phyloP scores from a whole-genome alignment of 1,140 invertebrate species.

The Neotoxoptera formosana region DNA sequence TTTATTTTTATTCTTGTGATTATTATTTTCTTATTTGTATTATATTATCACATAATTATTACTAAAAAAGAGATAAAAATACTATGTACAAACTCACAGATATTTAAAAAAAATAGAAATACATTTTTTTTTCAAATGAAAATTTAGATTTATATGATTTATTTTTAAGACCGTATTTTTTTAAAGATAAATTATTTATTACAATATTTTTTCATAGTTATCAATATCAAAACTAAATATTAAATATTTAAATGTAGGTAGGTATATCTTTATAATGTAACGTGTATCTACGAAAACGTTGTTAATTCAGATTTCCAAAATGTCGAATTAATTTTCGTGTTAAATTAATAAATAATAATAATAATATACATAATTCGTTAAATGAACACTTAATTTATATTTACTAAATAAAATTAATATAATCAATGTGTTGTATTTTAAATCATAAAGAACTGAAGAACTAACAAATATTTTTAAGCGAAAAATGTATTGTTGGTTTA shows the following conservation, averaged over 20 bases:
- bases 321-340: background rate
- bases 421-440: background rate
- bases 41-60: too few relatives aligned
- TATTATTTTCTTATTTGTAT: too few relatives aligned
- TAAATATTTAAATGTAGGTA: background rate
- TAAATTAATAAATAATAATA: background rate
- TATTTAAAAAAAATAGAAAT: too few relatives aligned
- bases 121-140: too few relatives aligned
- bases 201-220: background rate
- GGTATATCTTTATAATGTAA: background rate
- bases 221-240: background rate
- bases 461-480: background rate
- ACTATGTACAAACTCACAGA: too few relatives aligned
- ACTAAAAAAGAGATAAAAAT: too few relatives aligned
- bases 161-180: too few relatives aligned
- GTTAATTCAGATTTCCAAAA: background rate
- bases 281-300: background rate
- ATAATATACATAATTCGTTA: background rate
- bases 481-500: background rate
- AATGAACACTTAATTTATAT: background rate
- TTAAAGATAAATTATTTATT: too few relatives aligned
- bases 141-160: too few relatives aligned
- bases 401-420: background rate
- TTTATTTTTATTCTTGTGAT: too few relatives aligned
- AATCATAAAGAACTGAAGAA: too few relatives aligned